Base-by-base conservation (phyloP, 2,797 vertebrate genomes). In the Salarias fasciatus region DNA sequence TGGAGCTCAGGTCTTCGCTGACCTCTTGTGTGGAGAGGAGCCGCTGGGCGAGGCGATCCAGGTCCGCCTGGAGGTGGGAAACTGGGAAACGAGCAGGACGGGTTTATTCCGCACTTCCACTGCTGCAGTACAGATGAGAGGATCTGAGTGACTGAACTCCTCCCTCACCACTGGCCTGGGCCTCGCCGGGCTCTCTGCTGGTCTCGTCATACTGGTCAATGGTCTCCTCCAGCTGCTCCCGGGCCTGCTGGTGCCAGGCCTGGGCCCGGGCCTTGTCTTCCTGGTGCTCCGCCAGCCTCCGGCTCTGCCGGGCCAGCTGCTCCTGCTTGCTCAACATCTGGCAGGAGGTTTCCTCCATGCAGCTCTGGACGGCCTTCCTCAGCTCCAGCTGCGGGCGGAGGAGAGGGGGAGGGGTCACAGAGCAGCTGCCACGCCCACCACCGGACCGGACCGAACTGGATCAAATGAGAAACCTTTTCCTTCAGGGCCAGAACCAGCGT, bases 21-120 rank as follows among this genome's bases (percentile, higher is more conserved):
- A 91, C 74, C 52, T 85, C 91, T 82, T 95, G 90, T 86, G 93
- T 64, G 40, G 94, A 95, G 76, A 90, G 69, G 18, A 98, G 89
- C 0, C 86, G 80, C 66, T 90, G 77, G 2, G 86, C 87, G 83
- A 96, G 57, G 40, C 62, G 88, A 53, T 98, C 96, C 31, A 93
- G 33, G 69, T 96, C 91, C 0, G 77, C 36, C 83, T 97, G 95
- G 70, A 95, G 86, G 38, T 89, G 82, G 9, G 93, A 91, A 70
- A 94, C 97, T 96, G 64, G 30, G 57, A 57, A 52, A 54, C 50
- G 59, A 8, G 76, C 5, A 63, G 18, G 51, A 54, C n/a, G n/a
- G n/a, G n/a, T n/a, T n/a, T n/a, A n/a, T n/a, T n/a, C n/a, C n/a
- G n/a, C n/a, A n/a, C n/a, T n/a, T n/a, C n/a, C n/a, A n/a, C n/a